Conservation (phyloP, 1,140 invertebrate species). For the Linepithema humile region DNA sequence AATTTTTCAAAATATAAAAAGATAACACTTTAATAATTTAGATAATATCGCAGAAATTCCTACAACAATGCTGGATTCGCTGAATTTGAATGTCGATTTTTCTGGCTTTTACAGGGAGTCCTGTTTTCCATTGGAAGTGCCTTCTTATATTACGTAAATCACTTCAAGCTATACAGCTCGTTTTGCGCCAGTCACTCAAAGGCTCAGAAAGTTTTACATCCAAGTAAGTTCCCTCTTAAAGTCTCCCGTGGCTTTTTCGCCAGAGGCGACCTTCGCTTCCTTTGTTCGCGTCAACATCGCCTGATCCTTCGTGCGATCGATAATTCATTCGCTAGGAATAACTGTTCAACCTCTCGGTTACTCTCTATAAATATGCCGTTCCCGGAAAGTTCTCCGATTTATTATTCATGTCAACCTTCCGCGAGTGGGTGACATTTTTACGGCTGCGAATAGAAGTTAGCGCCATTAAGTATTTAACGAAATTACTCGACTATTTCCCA, state of each 20-base stretch:
- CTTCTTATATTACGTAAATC: slow-evolving; percentile 98
- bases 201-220: slow-evolving; percentile 99
- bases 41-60: neutral
- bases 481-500: neutral
- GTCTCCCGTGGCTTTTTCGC: slow-evolving; percentile 33
- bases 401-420: slow-evolving; percentile 32
- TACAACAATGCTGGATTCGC: neutral
- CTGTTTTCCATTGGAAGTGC: slow-evolving; percentile 98
- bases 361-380: slow-evolving; percentile 21
- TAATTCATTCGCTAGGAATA: slow-evolving; percentile 45
- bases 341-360: slow-evolving; percentile 13
- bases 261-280: neutral
- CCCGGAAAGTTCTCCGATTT: slow-evolving; percentile 20
- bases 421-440: slow-evolving; percentile 8
- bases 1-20: too few species aligned
- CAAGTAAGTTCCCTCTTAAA: slow-evolving; percentile 89
- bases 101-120: slow-evolving; percentile 91
- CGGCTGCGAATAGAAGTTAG: neutral
- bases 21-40: too few species aligned
- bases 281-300: neutral
- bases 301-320: slow-evolving; percentile 37
- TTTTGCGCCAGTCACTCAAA: slow-evolving; percentile 99
- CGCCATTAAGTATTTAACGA: slow-evolving; percentile 17
- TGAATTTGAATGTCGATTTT: neutral
- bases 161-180: slow-evolving; percentile 99